Conservation (phyloP, 2,888 invertebrate genomes). For the Xestia xanthographa region DNA sequence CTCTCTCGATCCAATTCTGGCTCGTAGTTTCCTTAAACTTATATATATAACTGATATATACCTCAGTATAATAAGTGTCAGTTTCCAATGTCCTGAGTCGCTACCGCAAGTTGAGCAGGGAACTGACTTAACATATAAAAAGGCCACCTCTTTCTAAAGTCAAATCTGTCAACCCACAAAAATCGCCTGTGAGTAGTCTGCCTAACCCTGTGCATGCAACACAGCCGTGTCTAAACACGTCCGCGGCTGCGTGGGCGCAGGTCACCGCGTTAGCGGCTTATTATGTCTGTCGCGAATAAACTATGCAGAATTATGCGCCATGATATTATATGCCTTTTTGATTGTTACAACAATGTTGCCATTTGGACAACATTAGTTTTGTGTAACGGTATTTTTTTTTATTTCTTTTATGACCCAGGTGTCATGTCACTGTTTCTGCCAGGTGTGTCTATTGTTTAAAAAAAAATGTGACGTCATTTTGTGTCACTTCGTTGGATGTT, state of each 20-base stretch:
- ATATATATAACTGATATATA: too few species aligned
- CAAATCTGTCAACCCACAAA: constrained; percentile 26
- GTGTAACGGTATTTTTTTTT: constrained; percentile 18
- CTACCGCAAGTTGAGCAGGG: background rate
- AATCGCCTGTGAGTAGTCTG: constrained; percentile 40
- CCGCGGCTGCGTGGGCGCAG: constrained; percentile 78
- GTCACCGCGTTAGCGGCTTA: constrained; percentile 78
- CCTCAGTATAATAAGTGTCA: background rate
- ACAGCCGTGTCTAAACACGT: constrained; percentile 69
- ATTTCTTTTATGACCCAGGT: background rate
- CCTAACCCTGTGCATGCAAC: constrained; percentile 64
- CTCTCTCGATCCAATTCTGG: too few species aligned
- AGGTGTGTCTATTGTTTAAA: constrained; percentile 1
- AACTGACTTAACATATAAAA: background rate
- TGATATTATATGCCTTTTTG: constrained; percentile 52
- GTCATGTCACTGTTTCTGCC: background rate
- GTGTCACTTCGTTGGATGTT: background rate
- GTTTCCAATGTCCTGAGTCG: background rate
- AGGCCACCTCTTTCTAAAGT: background rate
- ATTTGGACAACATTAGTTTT: constrained; percentile 17
- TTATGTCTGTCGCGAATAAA: constrained; percentile 75
- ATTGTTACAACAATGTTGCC: constrained; percentile 43
- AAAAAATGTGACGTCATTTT: background rate
- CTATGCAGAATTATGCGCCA: constrained; percentile 64
- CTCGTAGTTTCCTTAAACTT: too few species aligned